A percentile compares a stretch with the other conserved stretches of the same genome.
Evolutionary conservation across 2,797 vertebrate species (phyloP).

Genomic region (Salarias fasciatus): DNA sequence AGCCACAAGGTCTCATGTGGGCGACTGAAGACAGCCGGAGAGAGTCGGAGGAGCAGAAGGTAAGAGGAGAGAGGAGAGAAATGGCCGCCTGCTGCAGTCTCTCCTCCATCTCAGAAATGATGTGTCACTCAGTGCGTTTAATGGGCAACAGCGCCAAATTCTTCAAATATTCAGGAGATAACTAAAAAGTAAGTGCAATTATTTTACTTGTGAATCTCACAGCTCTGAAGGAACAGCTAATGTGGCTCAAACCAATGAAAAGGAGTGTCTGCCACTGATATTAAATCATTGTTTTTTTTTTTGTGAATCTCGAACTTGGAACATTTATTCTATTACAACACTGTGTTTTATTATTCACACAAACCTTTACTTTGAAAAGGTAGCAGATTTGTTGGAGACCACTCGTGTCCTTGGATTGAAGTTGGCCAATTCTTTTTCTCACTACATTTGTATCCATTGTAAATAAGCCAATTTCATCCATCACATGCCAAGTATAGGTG

Average conservation of each 20-base stretch:
- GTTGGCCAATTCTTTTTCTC: not conserved
- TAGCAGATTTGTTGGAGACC: too few relatives aligned
- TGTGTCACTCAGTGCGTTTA: constrained; percentile 6
- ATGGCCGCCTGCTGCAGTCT: constrained; percentile 10
- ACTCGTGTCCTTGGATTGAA: not conserved
- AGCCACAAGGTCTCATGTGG: constrained; percentile 36
- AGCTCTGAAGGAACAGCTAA: not conserved
- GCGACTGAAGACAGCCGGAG: constrained; percentile 7
- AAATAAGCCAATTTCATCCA: not conserved
- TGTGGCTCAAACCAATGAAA: not conserved
- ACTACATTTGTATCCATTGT: not conserved
- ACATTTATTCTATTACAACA: too few relatives aligned
- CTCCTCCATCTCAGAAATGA: constrained; percentile 2
- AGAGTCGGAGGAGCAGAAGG: constrained; percentile 25
- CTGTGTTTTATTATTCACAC: too few relatives aligned
- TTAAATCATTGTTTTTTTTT: too few relatives aligned
- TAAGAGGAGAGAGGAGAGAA: constrained; percentile 25
- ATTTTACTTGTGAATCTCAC: not conserved
- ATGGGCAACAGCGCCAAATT: too few relatives aligned
- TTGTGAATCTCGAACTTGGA: too few relatives aligned
- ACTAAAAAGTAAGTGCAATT: not conserved
- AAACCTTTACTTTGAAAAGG: too few relatives aligned
- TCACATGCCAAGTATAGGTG: not conserved
- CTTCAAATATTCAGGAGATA: not conserved
- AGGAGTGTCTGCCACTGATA: too few relatives aligned